Evolutionary conservation across 2,113 vertebrate genomes (phyloP).

Genomic region (Nannospalax galili): DNA sequence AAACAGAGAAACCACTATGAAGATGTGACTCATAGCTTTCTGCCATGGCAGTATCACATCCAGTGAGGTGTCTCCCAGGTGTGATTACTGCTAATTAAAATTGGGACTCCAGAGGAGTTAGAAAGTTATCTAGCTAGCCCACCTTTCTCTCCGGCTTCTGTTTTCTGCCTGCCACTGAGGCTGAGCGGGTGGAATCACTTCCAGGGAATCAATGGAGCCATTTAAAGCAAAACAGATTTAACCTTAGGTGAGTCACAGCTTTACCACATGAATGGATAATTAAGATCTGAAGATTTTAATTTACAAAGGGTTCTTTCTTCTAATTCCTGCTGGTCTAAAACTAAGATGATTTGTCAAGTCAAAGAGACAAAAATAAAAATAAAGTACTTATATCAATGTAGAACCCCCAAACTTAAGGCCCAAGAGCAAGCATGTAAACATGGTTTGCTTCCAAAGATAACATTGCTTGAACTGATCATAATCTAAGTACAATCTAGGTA

Average conservation of each 20-base stretch:
- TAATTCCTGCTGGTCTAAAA: not conserved
- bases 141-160: not conserved
- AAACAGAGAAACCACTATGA: constrained; percentile 14
- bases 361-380: not conserved
- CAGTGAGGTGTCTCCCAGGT: constrained; percentile 28
- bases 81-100: constrained; percentile 27
- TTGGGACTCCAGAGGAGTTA: constrained; percentile 5
- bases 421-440: not conserved
- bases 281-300: constrained; percentile 36
- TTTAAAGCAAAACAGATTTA: constrained; percentile 42
- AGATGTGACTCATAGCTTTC: constrained; percentile 35
- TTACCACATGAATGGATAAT: not conserved
- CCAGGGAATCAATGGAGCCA: not conserved
- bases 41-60: not conserved
- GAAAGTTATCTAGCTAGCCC: not conserved
- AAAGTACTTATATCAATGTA: not conserved
- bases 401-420: not conserved
- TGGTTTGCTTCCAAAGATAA: constrained; percentile 36
- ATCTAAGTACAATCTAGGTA: not conserved
- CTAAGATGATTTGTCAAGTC: constrained; percentile 2
- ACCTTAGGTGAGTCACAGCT: not conserved
- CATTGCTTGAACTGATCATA: constrained; percentile 30
- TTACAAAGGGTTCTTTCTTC: not conserved
- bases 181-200: not conserved
- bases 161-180: not conserved